phyloP scores from a whole-genome alignment of 2,113 vertebrate genomes.

The Ptilonorhynchus violaceus region DNA sequence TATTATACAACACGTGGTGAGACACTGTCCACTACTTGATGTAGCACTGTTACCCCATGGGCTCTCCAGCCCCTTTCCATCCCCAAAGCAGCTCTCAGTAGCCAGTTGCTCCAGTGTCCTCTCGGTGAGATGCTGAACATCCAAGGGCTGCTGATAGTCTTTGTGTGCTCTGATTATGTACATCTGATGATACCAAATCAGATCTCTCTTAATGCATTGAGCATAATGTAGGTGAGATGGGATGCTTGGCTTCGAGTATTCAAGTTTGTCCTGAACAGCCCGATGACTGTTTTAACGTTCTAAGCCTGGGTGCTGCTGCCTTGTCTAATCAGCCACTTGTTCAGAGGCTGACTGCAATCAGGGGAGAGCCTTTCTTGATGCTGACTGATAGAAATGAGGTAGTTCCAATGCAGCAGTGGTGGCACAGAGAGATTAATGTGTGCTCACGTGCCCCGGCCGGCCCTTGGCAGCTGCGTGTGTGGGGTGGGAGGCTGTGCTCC shows the following conservation, averaged over 20 bases:
- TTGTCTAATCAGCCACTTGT: background rate
- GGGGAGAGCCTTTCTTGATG: background rate
- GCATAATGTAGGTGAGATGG: background rate
- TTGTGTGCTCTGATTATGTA: background rate
- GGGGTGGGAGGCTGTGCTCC: background rate
- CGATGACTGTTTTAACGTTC: background rate
- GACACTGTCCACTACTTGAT: background rate
- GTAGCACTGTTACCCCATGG: background rate
- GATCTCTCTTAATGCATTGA: background rate
- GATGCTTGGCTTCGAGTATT: background rate
- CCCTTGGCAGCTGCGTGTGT: background rate
- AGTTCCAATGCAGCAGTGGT: background rate
- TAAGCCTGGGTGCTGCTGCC: background rate
- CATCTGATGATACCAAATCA: background rate
- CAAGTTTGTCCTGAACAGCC: background rate
- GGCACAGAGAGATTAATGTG: background rate
- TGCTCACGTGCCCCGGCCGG: background rate
- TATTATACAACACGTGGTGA: background rate
- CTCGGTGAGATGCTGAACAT: background rate
- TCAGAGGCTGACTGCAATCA: background rate
- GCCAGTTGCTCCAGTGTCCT: fast-evolving
- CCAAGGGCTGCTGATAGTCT: background rate
- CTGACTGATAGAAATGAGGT: background rate
- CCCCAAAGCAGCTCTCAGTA: background rate
- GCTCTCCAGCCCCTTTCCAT: background rate